Base-by-base conservation (phyloP, 1,140 invertebrate species). In the Apis mellifera region DNA sequence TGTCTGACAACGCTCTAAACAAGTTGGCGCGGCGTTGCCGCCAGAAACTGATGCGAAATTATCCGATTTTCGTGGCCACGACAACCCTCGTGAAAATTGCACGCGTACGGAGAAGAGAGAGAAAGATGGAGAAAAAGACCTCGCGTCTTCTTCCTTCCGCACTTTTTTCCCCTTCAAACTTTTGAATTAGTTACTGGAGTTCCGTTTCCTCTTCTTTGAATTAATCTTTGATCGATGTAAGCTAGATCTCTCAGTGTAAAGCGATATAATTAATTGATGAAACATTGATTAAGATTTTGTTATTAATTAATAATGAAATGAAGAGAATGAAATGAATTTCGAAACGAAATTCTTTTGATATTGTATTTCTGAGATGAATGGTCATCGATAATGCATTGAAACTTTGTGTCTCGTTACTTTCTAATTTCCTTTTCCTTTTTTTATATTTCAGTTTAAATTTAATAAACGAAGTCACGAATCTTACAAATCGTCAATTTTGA, bases 11-110 rank as follows among this genome's bases (percentile, higher is more conserved):
- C 74, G 59, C 55, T 50, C 0, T 21, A 48, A 54, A 52, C 68
- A 72, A 42, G 32, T 57, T 48, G 21, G 13, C 48, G 19, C 19
- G 65, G n/a, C n/a, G 65, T 48, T 66, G 32, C 64, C 21, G 48
- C 32, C 23, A 23, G 23, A 52, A 52, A 77, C 50, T 32, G 77
- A 26, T 11, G 55, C 57, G 55, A 79, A 52, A 72, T 71, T 79
- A 79, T 79, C 77, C 70, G 57, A 79, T 79, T 72, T n/a, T 50
- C 69, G 77, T 72, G 77, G 68, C 48, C 7, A n/a, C 77, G 69
- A 62, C 50, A 62, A 50, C 48, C 60, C 12, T 15, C 8, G 19
- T 1, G n/a, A 21, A n/a, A 78, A 19, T 78, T 42, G 23, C 23
- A 32, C 32, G 32, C 32, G 55, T 78, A 57, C 68, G 15, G 11